These are phyloP conservation scores for Pyrocoelia pectoralis DNA, from an alignment of 2,888 invertebrate species.

Conservation along the genomic window DNA sequence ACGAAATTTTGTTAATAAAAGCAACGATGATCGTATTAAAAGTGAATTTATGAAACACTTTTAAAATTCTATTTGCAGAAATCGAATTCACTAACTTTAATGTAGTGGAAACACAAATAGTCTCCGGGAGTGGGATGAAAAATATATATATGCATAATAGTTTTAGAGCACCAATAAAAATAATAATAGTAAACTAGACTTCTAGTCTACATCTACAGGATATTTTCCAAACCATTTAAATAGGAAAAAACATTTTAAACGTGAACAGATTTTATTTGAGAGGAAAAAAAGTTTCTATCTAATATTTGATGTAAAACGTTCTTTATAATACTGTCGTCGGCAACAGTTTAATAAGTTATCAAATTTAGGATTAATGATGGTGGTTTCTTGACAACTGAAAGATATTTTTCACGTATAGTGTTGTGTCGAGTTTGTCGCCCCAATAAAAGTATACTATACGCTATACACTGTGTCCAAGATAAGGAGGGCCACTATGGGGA, in stretches of 20 bases:
- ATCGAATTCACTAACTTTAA: slow-evolving; percentile 10
- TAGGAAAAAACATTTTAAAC: slow-evolving; percentile 12
- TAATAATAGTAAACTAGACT: slow-evolving; percentile 10
- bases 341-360: too few relatives aligned
- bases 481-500: too few relatives aligned
- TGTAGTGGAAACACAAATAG: slow-evolving; percentile 9
- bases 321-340: too few relatives aligned
- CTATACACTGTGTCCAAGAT: too few relatives aligned
- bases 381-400: too few relatives aligned
- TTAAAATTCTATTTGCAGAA: slow-evolving; percentile 8
- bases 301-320: not conserved
- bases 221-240: slow-evolving; percentile 10
- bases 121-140: not conserved
- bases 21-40: not conserved
- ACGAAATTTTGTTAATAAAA: not conserved
- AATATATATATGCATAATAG: slow-evolving; percentile 3
- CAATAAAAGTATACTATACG: too few relatives aligned
- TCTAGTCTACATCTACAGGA: slow-evolving; percentile 6
- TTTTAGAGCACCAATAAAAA: slow-evolving; percentile 12
- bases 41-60: slow-evolving; percentile 3
- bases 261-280: slow-evolving; percentile 10
- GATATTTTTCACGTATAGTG: too few relatives aligned
- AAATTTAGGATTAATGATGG: too few relatives aligned
- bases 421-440: too few relatives aligned
- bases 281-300: not conserved